phyloP scores from a whole-genome alignment of 2,113 vertebrate genomes.

The Choloepus hoffmanni region DNA sequence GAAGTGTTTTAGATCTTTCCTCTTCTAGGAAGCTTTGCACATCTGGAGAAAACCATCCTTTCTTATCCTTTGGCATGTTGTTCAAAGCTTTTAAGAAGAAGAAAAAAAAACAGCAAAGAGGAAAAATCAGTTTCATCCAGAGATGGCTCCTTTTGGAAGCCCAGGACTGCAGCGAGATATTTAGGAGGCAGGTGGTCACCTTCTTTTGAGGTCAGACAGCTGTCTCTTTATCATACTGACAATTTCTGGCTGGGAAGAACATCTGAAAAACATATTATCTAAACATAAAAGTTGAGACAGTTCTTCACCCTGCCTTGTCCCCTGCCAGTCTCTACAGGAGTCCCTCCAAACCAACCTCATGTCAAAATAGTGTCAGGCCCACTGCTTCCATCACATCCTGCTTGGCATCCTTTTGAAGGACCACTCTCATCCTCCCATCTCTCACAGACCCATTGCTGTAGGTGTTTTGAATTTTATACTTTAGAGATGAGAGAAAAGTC shows the following conservation, averaged over 20 bases:
- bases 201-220: slow-evolving; percentile 60
- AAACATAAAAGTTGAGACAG: slow-evolving; percentile 59
- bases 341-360: not conserved
- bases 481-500: slow-evolving; percentile 32
- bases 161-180: not conserved
- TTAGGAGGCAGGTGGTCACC: slow-evolving; percentile 15
- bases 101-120: slow-evolving; percentile 36
- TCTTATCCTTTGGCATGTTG: not conserved
- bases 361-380: not conserved
- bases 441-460: not conserved
- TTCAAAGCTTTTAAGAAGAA: slow-evolving; percentile 55
- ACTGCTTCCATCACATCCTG: not conserved
- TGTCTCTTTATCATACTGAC: slow-evolving; percentile 68
- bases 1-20: slow-evolving; percentile 64
- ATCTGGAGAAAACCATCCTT: slow-evolving; percentile 52
- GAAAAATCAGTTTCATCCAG: slow-evolving; percentile 49
- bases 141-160: not conserved
- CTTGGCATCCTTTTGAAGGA: not conserved
- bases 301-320: slow-evolving; percentile 13
- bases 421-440: not conserved
- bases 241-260: slow-evolving; percentile 49
- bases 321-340: not conserved
- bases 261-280: slow-evolving; percentile 60
- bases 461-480: not conserved
- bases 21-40: slow-evolving; percentile 56